Percentiles rank a stretch among this genome's conserved stretches.
Evolutionary conservation across 64 coral and sea anemone species (phyloP).

Genomic region (Hydrozoanthus tunicans): DNA sequence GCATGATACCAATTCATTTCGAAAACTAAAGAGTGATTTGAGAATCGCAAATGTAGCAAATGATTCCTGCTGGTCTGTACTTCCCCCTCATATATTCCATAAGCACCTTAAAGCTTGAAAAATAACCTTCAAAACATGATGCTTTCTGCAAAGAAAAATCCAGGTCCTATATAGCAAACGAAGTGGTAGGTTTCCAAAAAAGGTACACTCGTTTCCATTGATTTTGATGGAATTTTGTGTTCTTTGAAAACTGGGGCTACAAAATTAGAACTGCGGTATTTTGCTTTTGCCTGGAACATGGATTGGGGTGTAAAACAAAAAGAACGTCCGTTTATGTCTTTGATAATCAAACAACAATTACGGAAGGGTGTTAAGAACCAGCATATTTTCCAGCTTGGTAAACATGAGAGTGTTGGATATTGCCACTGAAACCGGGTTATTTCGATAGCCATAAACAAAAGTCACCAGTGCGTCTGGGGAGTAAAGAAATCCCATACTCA

Average conservation of each 20-base stretch:
- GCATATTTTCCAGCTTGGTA: constrained; percentile 1
- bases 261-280: background rate
- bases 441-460: background rate
- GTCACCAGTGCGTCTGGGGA: background rate
- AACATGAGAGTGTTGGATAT: constrained; percentile 3
- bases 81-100: no score
- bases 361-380: background rate
- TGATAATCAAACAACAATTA: background rate
- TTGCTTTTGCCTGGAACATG: background rate
- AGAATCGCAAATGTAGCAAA: no score
- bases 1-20: no score
- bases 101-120: no score
- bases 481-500: background rate
- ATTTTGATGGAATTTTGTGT: background rate
- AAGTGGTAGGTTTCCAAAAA: no score
- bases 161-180: no score
- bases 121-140: no score
- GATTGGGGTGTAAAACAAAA: background rate
- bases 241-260: background rate
- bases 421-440: background rate
- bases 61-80: no score
- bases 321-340: background rate
- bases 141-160: no score
- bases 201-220: no score
- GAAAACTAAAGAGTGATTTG: no score